These are phyloP conservation scores for Petrophora chlorosata DNA, from an alignment of 2,888 invertebrate species.

Conservation along the genomic window DNA sequence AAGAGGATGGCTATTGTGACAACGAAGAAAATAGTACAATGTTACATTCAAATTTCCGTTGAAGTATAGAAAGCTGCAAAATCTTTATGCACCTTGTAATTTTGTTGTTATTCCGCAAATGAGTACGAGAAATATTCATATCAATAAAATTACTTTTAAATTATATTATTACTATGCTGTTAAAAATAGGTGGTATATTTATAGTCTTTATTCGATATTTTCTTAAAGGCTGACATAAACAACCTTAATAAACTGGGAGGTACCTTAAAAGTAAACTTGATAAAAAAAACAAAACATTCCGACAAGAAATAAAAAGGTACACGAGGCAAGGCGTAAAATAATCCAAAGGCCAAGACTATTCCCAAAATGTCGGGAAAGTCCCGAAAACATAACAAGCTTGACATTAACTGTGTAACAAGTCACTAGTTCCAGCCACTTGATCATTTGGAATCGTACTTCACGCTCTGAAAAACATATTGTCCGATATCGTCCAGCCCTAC, in stretches of 20 bases:
- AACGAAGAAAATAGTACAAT: slow-evolving; percentile 23
- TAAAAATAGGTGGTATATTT: too few species aligned
- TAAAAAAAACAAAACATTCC: too few species aligned
- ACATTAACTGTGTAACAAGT: slow-evolving; percentile 15
- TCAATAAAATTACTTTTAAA: too few species aligned
- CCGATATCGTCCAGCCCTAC: background rate
- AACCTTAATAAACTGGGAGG: too few species aligned
- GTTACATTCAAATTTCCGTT: slow-evolving; percentile 21
- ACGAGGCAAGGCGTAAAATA: background rate
- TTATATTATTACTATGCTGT: too few species aligned
- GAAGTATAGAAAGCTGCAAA: slow-evolving; percentile 10
- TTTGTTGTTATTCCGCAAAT: too few species aligned
- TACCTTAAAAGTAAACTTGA: too few species aligned
- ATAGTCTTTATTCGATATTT: too few species aligned
- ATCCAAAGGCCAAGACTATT: background rate
- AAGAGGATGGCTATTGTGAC: slow-evolving; percentile 32
- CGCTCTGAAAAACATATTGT: slow-evolving; percentile 19
- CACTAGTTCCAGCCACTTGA: slow-evolving; percentile 18
- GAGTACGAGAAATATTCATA: too few species aligned
- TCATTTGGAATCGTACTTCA: slow-evolving; percentile 15
- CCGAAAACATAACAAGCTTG: background rate
- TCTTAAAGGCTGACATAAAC: too few species aligned
- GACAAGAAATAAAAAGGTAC: background rate
- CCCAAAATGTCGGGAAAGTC: background rate
- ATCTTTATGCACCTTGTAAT: too few species aligned